These are phyloP conservation scores for Cynoglossus semilaevis DNA, from an alignment of 2,113 vertebrate genomes.

Conservation along the genomic window DNA sequence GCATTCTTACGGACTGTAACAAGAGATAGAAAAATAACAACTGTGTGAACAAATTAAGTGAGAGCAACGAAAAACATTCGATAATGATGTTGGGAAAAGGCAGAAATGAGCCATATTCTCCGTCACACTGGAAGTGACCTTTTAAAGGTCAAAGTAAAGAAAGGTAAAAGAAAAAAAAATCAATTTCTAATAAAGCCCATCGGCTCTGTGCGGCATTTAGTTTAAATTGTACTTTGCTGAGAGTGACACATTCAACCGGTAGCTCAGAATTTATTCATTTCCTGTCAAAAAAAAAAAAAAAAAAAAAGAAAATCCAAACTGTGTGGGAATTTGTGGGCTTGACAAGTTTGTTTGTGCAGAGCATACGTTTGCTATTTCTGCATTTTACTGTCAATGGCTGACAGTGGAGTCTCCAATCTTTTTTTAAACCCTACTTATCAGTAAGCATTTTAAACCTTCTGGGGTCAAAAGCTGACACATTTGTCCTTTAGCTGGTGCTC, in stretches of 20 bases:
- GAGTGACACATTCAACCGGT: constrained; percentile 10
- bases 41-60: constrained; percentile 10
- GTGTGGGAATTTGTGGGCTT: constrained; percentile 7
- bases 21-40: not conserved
- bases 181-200: constrained; percentile 12
- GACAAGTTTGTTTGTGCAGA: constrained; percentile 6
- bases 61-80: constrained; percentile 10
- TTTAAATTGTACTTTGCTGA: constrained; percentile 27
- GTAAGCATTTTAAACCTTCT: not conserved
- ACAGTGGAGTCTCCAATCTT: constrained; percentile 11
- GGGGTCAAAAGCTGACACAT: not conserved
- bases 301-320: constrained; percentile 8
- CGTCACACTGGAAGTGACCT: constrained; percentile 25
- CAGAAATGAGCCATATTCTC: constrained; percentile 11
- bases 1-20: too few species aligned
- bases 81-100: constrained; percentile 16
- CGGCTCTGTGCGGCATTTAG: constrained; percentile 25
- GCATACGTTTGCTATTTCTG: not conserved
- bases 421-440: constrained; percentile 14
- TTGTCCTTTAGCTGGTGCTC: not conserved
- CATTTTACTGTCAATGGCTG: constrained; percentile 8
- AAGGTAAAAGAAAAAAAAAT: constrained; percentile 19
- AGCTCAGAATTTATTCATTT: constrained; percentile 1
- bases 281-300: constrained; percentile 11
- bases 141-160: constrained; percentile 41